These are phyloP conservation scores for Phodopus roborovskii DNA, from an alignment of 2,113 vertebrate genomes.

Conservation along the genomic window DNA sequence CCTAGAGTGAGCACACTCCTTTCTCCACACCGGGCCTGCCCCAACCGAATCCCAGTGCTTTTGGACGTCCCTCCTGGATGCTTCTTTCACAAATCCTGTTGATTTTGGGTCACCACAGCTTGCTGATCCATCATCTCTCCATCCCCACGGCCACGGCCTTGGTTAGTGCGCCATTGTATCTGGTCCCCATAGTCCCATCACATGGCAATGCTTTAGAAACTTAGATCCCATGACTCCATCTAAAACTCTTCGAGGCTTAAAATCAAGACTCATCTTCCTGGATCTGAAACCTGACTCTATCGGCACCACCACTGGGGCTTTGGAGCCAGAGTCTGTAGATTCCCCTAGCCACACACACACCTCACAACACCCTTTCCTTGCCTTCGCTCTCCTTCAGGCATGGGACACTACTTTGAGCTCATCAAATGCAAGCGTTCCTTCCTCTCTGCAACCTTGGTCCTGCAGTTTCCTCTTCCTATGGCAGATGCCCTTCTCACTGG, in stretches of 20 bases:
- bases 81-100: not conserved
- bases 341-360: not conserved
- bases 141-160: not conserved
- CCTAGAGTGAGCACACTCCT: not conserved
- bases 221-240: not conserved
- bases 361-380: not conserved
- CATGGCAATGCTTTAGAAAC: no score
- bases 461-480: not conserved
- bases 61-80: not conserved
- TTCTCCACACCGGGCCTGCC: not conserved
- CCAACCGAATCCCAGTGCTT: not conserved
- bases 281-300: not conserved
- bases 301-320: not conserved
- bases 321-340: not conserved
- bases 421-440: not conserved
- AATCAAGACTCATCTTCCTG: not conserved
- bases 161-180: not conserved
- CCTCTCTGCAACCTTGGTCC: not conserved
- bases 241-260: conserved; percentile 30
- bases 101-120: not conserved
- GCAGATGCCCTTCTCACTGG: not conserved
- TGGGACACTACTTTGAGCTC: not conserved
- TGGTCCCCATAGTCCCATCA: not conserved
- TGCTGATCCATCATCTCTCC: not conserved
- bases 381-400: not conserved